Evolutionary conservation across 2,797 vertebrate species (phyloP).

Genomic region (Chaetophractus vellerosus): DNA sequence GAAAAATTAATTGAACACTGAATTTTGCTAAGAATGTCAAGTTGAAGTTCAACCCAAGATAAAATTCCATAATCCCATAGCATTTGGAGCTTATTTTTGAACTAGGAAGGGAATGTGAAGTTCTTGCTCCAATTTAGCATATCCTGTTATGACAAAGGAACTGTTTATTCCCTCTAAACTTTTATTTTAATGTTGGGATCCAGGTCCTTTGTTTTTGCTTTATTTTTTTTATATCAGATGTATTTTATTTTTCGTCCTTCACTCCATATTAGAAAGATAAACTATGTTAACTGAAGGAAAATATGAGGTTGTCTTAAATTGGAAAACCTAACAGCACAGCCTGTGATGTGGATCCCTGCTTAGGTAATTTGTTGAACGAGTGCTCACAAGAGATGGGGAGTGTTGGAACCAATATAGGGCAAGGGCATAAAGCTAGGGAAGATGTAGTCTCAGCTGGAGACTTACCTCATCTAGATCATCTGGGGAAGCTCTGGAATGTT

Average conservation of each 20-base stretch:
- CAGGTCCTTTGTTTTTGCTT: neutral
- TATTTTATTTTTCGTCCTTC: neutral
- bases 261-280: neutral
- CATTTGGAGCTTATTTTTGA: neutral
- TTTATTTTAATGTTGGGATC: neutral
- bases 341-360: neutral
- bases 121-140: neutral
- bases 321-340: neutral
- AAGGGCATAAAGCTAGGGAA: neutral
- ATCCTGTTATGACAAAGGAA: neutral
- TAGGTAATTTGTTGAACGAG: neutral
- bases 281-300: neutral
- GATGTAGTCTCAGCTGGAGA: neutral
- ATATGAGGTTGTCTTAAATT: neutral
- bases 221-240: neutral
- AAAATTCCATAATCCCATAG: neutral
- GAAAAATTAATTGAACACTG: neutral
- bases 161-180: neutral
- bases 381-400: neutral
- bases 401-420: neutral
- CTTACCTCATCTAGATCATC: neutral
- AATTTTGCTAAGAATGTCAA: constrained; percentile 31
- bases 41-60: neutral
- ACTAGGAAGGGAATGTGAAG: neutral
- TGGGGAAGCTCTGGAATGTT: neutral